Base-by-base conservation (phyloP, 2,888 invertebrate species). In the Dorcus parallelipipedus region DNA sequence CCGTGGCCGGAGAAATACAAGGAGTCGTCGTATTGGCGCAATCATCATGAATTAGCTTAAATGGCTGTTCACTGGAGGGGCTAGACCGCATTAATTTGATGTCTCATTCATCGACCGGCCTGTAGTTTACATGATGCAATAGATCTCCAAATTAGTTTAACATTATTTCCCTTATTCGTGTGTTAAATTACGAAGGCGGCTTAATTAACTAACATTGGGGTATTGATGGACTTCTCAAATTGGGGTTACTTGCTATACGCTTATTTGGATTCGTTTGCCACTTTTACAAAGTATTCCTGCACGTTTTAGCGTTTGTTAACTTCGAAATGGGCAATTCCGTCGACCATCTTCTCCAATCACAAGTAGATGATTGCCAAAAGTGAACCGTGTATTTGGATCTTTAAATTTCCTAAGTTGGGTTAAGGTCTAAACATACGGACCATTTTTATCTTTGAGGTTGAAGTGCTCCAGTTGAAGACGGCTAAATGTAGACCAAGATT, bases 21-120 rank as follows among this genome's bases (percentile, higher is more conserved):
- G 26, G 26, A 5, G 26, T 33, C 26, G 26, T 33, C 26, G 26
- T 10, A 41, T 41, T 23, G n/a, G 6, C 9, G 20, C 8, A 26
- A 48, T 48, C 48, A 48, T 17, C 26, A 14, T 26, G n/a, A 48
- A 48, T 23, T 48, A 17, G n/a, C 48, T n/a, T 26, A 48, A 48
- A 48, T 48, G 26, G 48, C 10, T 48, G 17, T 14, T 48, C 48
- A 9, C 20, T 9, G 20, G 48, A 48, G 48, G 26, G 48, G n/a
- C 48, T 20, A 48, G 20, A 48, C 48, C 48, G 48, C 26, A 26
- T 48, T 48, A 48, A 48, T 48, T 48, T 48, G n/a, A 23, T 42
- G 10, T 10, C 17, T 14, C 10, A 42, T 42, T 42, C 4, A 42
- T 17, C 42, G 14, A 14, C 14, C 42, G 42, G 10, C 42, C 10